Evolutionary conservation across 1,140 invertebrate genomes (phyloP).

Genomic region (Drosophila azteca): DNA sequence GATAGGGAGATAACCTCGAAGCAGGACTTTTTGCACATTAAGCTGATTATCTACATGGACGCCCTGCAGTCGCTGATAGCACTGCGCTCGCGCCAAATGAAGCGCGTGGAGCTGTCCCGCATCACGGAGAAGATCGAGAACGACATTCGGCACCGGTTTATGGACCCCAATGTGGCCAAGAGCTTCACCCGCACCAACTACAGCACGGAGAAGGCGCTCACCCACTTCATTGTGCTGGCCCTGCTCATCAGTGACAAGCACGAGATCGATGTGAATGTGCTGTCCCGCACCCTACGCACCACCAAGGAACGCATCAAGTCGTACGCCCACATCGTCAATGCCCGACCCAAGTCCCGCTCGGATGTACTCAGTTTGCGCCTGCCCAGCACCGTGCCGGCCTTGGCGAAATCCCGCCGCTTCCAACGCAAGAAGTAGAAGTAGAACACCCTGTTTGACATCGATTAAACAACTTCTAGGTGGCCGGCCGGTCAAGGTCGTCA

Average conservation of each 20-base stretch:
- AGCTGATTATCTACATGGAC: slow-evolving; percentile 81
- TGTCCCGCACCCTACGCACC: slow-evolving; percentile 59
- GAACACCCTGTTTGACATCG: slow-evolving; percentile 45
- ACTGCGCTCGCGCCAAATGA: slow-evolving; percentile 60
- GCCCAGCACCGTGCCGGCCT: slow-evolving; percentile 64
- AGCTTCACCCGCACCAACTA: slow-evolving; percentile 60
- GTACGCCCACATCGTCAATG: slow-evolving; percentile 77
- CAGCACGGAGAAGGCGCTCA: slow-evolving; percentile 74
- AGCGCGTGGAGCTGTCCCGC: slow-evolving; percentile 58
- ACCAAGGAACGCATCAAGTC: slow-evolving; percentile 66
- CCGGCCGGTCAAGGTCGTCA: slow-evolving; percentile 14
- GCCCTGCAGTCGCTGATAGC: slow-evolving; percentile 66
- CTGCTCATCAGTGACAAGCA: slow-evolving; percentile 68
- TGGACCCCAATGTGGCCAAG: slow-evolving; percentile 61
- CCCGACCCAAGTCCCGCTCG: slow-evolving; percentile 56
- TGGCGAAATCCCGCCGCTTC: slow-evolving; percentile 42
- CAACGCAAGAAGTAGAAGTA: slow-evolving; percentile 69
- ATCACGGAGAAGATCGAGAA: slow-evolving; percentile 81
- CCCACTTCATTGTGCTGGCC: slow-evolving; percentile 77
- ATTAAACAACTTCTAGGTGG: slow-evolving; percentile 59
- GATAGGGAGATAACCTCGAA: slow-evolving; percentile 37
- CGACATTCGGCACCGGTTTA: slow-evolving; percentile 72
- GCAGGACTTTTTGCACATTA: slow-evolving; percentile 61
- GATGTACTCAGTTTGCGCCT: slow-evolving; percentile 60
- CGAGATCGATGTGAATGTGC: slow-evolving; percentile 55